Base-by-base conservation (phyloP, 2,888 invertebrate genomes). In the Mythimna impura region DNA sequence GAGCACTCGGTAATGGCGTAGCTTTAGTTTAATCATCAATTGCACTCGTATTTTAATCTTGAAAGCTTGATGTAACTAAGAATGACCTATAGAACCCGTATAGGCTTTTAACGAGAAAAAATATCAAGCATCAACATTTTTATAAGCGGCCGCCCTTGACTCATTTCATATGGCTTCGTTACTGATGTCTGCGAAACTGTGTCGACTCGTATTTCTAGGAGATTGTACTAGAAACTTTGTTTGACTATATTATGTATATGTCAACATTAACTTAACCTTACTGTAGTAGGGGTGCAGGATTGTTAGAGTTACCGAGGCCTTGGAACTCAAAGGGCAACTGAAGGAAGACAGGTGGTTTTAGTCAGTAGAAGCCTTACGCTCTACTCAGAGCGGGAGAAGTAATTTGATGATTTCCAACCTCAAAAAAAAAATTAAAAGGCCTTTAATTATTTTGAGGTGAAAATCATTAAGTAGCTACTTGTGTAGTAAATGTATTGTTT, bases 111-210 rank as follows among this genome's bases (percentile, higher is more conserved):
- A 58, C 22, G 43, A 52, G n/a, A 66, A n/a, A 40, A 80, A 62
- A 66, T 58, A 70, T 57, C 40, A 62, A 14, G n/a, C 34, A 61
- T 30, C 30, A 43, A 62, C 8, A 47, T 55, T 34, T 62, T 68
- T 62, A n/a, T 22, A 66, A 58, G 57, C 55, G n/a, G 8, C 10
- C 52, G 57, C 36, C 80, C 57, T 80, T 78, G 74, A 61, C 57
- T 79, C 0, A 54, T 67, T 57, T 78, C 12, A 22, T 65, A 79
- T 3, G 78, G 78, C 61, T 74, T 78, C 69, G 66, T 62, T 58
- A 40, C 34, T 34, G n/a, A 34, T 55, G 30, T 75, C 50, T n/a
- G 30, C 47, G 50, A 58, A 73, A 54, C 30, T 20, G 30, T 69
- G 52, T 66, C 47, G 30, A 17, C 22, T 2, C n/a, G 52, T 57